Evolutionary conservation across 1,140 invertebrate genomes (phyloP).

Genomic region (Araneus ventricosus): DNA sequence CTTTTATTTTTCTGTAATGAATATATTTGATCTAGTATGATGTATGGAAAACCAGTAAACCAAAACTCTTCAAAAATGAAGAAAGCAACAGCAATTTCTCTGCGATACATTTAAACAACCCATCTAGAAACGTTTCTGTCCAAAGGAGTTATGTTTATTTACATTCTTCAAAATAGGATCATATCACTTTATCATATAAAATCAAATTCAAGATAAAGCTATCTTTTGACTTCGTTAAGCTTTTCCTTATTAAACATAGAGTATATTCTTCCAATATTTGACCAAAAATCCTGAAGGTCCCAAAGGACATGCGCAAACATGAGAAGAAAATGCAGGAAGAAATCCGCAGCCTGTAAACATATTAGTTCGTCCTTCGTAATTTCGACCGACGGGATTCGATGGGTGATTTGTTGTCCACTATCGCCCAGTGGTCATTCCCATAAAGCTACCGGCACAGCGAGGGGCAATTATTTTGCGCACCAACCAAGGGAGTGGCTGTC

Average conservation of each 20-base stretch:
- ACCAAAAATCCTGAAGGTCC: background rate
- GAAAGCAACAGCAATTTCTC: too few relatives aligned
- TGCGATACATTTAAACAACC: too few relatives aligned
- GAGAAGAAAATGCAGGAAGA: background rate
- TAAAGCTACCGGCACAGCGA: conserved; percentile 9
- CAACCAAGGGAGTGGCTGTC: background rate
- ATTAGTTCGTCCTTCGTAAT: background rate
- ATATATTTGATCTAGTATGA: too few relatives aligned
- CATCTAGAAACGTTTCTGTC: too few relatives aligned
- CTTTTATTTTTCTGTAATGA: too few relatives aligned
- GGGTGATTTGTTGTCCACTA: conserved; percentile 46
- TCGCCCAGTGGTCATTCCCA: conserved; percentile 35
- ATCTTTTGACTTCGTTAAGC: too few relatives aligned
- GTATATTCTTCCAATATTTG: background rate
- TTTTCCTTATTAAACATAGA: background rate
- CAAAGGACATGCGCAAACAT: background rate
- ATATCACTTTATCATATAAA: too few relatives aligned
- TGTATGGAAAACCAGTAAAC: too few relatives aligned
- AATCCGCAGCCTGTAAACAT: background rate
- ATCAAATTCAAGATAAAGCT: too few relatives aligned
- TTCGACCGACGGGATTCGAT: background rate
- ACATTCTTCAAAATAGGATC: too few relatives aligned
- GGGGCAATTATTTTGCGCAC: conserved; percentile 17
- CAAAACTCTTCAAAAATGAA: too few relatives aligned
- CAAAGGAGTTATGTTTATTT: too few relatives aligned